phyloP scores from a whole-genome alignment of 2,797 vertebrate species.

The Rhynchotus rufescens region DNA sequence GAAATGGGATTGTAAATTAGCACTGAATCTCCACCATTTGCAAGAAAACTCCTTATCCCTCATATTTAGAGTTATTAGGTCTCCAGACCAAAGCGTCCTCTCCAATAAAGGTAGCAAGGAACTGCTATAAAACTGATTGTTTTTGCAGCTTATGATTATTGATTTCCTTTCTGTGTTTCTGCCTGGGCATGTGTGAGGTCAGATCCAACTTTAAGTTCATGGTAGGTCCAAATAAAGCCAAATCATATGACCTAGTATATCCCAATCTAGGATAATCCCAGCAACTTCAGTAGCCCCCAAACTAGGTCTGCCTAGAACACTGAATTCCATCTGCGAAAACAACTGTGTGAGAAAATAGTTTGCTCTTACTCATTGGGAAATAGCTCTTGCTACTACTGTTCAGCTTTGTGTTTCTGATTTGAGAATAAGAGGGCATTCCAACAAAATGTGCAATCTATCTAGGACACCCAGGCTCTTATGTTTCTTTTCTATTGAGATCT shows the following conservation, averaged over 20 bases:
- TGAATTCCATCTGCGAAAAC: background rate
- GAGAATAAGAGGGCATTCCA: background rate
- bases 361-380: background rate
- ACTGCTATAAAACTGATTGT: background rate
- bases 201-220: background rate
- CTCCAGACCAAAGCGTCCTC: too few species aligned
- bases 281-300: background rate
- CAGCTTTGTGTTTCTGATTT: background rate
- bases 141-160: background rate
- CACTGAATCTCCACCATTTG: background rate
- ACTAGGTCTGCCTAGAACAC: background rate
- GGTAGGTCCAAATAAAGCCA: too few species aligned
- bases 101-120: background rate
- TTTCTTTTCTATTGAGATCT: background rate
- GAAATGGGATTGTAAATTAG: too few species aligned
- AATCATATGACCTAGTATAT: background rate
- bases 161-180: background rate
- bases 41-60: background rate
- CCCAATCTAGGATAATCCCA: background rate
- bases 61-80: background rate
- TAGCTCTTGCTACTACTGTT: background rate
- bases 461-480: background rate
- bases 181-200: background rate
- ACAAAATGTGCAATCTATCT: background rate
- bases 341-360: background rate